Evolutionary conservation across 2,797 vertebrate species (phyloP).

Genomic region (Melanotaenia parkinsoni): DNA sequence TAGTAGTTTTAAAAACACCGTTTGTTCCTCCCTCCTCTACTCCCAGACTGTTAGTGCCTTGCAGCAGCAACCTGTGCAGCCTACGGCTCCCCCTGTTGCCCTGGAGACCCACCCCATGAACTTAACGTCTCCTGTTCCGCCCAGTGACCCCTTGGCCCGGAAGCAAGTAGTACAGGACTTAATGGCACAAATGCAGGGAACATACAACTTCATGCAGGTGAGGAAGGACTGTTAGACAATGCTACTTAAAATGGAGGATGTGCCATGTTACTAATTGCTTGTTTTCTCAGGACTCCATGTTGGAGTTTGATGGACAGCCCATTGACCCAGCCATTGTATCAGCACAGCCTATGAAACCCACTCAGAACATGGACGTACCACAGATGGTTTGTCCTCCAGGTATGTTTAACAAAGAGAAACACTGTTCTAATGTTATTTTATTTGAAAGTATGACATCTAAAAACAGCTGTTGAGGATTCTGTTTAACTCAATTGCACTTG

Average conservation of each 20-base stretch:
- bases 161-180: slow-evolving; percentile 96
- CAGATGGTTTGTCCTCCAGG: slow-evolving; percentile 94
- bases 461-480: background rate
- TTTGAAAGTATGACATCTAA: background rate
- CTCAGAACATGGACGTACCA: slow-evolving; percentile 90
- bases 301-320: slow-evolving; percentile 95
- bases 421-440: background rate
- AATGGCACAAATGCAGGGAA: slow-evolving; percentile 99
- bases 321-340: slow-evolving; percentile 97
- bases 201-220: slow-evolving; percentile 99
- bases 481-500: slow-evolving; percentile 24
- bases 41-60: slow-evolving; percentile 88
- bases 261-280: background rate
- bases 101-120: slow-evolving; percentile 87
- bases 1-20: background rate
- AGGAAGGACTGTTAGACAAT: background rate
- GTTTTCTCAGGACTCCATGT: slow-evolving; percentile 91
- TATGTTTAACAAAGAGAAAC: slow-evolving; percentile 61
- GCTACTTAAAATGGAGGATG: background rate
- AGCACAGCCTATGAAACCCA: slow-evolving; percentile 95
- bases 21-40: slow-evolving; percentile 8
- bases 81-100: slow-evolving; percentile 80
- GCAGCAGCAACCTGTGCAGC: slow-evolving; percentile 80
- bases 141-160: slow-evolving; percentile 89
- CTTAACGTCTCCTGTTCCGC: slow-evolving; percentile 84